Conservation (phyloP, 2,113 vertebrate genomes). For the Daboia siamensis region DNA sequence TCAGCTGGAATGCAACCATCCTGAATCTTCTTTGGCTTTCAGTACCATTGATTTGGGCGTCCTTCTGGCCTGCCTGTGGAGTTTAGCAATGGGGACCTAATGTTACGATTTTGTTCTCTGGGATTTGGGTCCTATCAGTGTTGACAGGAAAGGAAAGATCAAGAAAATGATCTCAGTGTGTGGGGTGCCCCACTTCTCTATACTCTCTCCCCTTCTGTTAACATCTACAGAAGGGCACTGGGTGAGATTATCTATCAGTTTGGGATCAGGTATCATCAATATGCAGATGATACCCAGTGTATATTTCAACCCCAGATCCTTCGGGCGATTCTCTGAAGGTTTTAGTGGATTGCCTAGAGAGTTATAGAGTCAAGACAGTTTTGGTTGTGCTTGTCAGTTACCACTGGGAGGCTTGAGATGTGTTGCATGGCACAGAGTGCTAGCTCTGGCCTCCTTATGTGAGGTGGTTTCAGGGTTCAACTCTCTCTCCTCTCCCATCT, state of each 20-base stretch:
- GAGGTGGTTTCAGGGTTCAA: neutral
- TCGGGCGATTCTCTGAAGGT: neutral
- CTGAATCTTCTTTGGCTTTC: neutral
- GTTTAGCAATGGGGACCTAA: neutral
- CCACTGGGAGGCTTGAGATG: neutral
- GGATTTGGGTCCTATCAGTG: neutral
- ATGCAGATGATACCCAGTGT: neutral
- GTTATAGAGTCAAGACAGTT: neutral
- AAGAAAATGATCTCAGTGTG: neutral
- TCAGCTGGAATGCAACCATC: neutral
- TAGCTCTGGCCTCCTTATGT: neutral
- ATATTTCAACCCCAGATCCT: neutral
- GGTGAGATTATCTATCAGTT: neutral
- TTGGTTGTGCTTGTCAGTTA: neutral
- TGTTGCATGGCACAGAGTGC: neutral
- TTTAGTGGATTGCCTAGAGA: neutral
- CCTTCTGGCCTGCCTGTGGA: neutral
- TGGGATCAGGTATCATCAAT: neutral
- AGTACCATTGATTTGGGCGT: neutral
- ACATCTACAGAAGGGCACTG: neutral
- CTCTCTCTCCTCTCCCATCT: neutral
- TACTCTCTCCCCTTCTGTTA: neutral
- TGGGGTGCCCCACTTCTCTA: neutral
- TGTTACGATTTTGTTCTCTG: neutral
- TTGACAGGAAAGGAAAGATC: neutral